These are phyloP conservation scores for Himalopsyche japonica DNA, from an alignment of 2,888 invertebrate genomes.

Conservation along the genomic window DNA sequence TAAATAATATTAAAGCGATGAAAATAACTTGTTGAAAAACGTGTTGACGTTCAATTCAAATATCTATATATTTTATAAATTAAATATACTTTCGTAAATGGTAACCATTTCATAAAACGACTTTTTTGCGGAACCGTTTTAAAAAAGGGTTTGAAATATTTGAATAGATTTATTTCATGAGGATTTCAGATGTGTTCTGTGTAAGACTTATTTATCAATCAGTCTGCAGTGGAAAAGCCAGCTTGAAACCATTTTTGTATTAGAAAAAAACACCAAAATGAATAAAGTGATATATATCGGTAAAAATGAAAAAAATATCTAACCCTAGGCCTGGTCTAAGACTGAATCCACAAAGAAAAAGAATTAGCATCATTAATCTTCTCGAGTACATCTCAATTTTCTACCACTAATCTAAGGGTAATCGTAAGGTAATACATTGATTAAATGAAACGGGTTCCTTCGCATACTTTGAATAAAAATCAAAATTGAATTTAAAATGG, in stretches of 20 bases:
- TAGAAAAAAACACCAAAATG: no score
- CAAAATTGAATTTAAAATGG: background rate
- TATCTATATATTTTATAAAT: no score
- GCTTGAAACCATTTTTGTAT: no score
- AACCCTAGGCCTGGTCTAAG: no score
- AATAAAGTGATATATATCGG: no score
- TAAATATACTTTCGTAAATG: no score
- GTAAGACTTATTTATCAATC: background rate
- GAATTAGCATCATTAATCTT: background rate
- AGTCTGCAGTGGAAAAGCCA: background rate
- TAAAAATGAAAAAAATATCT: no score
- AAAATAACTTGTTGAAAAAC: no score
- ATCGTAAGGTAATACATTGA: background rate
- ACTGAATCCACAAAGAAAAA: no score
- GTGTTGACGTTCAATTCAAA: no score
- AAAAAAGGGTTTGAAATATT: background rate
- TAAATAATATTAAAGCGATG: no score
- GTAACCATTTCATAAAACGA: background rate
- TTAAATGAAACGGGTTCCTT: background rate
- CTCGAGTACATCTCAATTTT: background rate
- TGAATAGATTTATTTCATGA: background rate
- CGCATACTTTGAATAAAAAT: background rate
- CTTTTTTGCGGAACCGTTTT: background rate
- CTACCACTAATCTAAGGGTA: background rate
- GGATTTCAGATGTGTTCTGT: background rate